Percentiles rank a stretch among this genome's conserved stretches.
phyloP scores from a whole-genome alignment of 2,797 vertebrate genomes.

The Melanotaenia boesemani region DNA sequence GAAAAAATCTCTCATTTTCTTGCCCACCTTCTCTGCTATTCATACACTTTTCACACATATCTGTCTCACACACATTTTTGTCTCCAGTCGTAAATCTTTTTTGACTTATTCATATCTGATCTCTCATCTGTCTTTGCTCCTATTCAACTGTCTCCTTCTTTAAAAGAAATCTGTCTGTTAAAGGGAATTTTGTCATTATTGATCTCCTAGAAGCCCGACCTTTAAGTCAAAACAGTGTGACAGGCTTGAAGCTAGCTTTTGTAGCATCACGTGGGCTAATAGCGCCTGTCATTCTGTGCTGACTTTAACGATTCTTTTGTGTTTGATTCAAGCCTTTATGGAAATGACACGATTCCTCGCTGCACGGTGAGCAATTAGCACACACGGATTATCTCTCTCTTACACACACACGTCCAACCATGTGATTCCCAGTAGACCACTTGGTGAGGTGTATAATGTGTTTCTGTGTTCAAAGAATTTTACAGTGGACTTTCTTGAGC shows the following conservation, averaged over 20 bases:
- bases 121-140: constrained; percentile 21
- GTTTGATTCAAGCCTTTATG: constrained; percentile 52
- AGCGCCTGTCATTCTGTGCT: constrained; percentile 34
- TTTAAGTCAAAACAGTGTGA: constrained; percentile 36
- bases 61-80: constrained; percentile 16
- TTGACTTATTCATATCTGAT: constrained; percentile 33
- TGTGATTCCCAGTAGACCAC: constrained; percentile 45
- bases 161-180: constrained; percentile 12
- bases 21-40: constrained; percentile 9
- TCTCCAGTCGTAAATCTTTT: constrained; percentile 21
- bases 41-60: constrained; percentile 20
- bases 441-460: constrained; percentile 63
- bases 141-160: constrained; percentile 10
- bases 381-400: constrained; percentile 3
- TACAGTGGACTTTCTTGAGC: constrained; percentile 50
- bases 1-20: constrained; percentile 19
- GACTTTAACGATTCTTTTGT: constrained; percentile 44
- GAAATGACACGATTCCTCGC: constrained; percentile 53
- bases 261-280: constrained; percentile 49
- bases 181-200: constrained; percentile 41
- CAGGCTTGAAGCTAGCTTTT: constrained; percentile 34
- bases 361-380: constrained; percentile 41
- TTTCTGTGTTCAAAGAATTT: constrained; percentile 74
- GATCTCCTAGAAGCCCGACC: constrained; percentile 33
- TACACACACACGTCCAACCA: neutral